Conservation (phyloP, 2,797 vertebrate genomes). For the Cuculus canorus region DNA sequence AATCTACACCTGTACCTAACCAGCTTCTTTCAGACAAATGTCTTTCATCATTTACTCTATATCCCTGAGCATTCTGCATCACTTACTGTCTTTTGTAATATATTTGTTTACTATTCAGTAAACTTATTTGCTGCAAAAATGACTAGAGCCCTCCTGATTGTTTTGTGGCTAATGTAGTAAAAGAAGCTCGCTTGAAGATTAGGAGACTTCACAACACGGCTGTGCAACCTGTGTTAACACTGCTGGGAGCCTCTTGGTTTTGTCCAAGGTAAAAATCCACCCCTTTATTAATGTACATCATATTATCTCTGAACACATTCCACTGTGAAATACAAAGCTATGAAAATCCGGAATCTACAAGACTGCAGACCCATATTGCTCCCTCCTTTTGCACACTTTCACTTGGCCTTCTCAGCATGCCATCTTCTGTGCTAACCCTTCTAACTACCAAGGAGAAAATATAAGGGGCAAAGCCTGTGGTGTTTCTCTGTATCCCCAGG, state of each 20-base stretch:
- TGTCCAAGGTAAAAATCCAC: background rate
- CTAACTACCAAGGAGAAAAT: background rate
- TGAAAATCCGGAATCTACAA: background rate
- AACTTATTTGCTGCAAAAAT: background rate
- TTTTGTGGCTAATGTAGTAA: background rate
- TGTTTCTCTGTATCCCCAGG: background rate
- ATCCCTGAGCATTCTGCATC: background rate
- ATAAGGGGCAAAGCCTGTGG: background rate
- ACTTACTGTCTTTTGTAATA: conserved; percentile 3
- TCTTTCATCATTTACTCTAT: background rate
- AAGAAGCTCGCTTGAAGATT: background rate
- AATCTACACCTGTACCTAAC: background rate
- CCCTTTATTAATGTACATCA: background rate
- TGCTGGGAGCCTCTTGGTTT: background rate
- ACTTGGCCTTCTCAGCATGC: background rate
- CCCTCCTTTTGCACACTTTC: background rate
- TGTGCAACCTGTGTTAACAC: background rate
- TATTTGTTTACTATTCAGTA: conserved; percentile 18
- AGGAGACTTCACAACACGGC: background rate
- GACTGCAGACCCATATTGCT: background rate
- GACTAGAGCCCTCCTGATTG: background rate
- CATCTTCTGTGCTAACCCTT: background rate
- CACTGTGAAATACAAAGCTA: background rate
- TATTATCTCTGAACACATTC: background rate
- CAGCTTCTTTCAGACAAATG: background rate